Percentiles rank a stretch among this genome's conserved stretches.
Conservation (phyloP, 2,797 vertebrate genomes). For the Coreius guichenoti region DNA sequence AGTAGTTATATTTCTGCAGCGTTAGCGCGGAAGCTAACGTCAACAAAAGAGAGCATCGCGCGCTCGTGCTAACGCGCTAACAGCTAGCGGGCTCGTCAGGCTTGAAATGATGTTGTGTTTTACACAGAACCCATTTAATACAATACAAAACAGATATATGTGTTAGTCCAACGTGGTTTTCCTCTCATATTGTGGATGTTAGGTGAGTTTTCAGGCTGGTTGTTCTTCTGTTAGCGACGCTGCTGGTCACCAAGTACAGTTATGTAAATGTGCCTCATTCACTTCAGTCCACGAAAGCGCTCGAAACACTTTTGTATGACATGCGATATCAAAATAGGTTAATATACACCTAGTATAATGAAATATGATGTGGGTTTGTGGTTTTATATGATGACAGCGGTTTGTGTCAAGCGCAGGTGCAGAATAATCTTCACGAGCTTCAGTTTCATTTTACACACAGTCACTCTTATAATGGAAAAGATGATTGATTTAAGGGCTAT, state of each 20-base stretch:
- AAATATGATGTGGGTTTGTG: neutral
- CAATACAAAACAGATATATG: accelerated
- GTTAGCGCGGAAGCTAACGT: slow-evolving; percentile 40
- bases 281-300: neutral
- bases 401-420: neutral
- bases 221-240: slow-evolving; percentile 2
- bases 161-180: too few relatives aligned
- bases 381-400: neutral
- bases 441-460: neutral
- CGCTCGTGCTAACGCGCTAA: slow-evolving; percentile 40
- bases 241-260: slow-evolving; percentile 35
- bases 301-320: neutral
- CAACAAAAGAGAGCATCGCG: slow-evolving; percentile 48
- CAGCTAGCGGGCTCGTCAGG: neutral
- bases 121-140: too few relatives aligned
- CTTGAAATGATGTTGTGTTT: too few relatives aligned
- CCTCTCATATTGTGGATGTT: neutral
- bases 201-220: neutral
- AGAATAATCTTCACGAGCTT: neutral
- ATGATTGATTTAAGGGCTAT: neutral
- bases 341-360: neutral
- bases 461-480: neutral
- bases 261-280: slow-evolving; percentile 44
- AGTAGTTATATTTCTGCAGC: neutral
- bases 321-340: too few relatives aligned